Conservation (phyloP, 2,797 vertebrate genomes). For the Enteromius afrohamiltoni region DNA sequence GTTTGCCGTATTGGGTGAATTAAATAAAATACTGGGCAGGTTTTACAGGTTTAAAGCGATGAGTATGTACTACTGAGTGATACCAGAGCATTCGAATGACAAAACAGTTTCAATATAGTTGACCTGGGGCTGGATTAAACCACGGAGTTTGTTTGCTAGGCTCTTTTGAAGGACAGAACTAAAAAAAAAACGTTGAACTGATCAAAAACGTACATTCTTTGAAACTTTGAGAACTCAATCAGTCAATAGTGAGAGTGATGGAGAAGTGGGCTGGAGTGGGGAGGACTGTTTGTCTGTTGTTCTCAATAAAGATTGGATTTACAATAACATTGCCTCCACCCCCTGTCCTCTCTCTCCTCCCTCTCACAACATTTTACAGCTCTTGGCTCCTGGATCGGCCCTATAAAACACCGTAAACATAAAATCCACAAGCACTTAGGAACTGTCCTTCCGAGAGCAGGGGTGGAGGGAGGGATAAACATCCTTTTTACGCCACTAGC, state of each 20-base stretch:
- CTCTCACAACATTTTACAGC: slow-evolving; percentile 79
- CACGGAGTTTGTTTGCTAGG: neutral
- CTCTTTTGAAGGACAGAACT: slow-evolving; percentile 19
- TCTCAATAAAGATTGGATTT: slow-evolving; percentile 85
- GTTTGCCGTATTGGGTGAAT: neutral
- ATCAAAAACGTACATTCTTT: slow-evolving; percentile 29
- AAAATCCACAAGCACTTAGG: slow-evolving; percentile 88
- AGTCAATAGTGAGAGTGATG: slow-evolving; percentile 50
- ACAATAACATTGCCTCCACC: slow-evolving; percentile 78
- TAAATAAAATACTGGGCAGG: neutral
- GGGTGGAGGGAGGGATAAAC: slow-evolving; percentile 70
- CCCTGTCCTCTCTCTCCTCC: slow-evolving; percentile 62
- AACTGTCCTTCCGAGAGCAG: slow-evolving; percentile 72
- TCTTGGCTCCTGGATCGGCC: slow-evolving; percentile 77
- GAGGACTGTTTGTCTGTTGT: slow-evolving; percentile 67
- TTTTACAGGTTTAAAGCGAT: neutral
- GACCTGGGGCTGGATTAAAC: neutral
- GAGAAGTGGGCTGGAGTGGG: slow-evolving; percentile 59
- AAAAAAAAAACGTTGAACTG: neutral
- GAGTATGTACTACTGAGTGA: neutral
- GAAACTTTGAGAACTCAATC: slow-evolving; percentile 52
- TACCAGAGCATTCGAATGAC: neutral
- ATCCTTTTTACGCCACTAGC: slow-evolving; percentile 82
- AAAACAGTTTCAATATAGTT: slow-evolving; percentile 2
- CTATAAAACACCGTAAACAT: slow-evolving; percentile 86